A percentile compares a stretch with the other conserved stretches of the same genome.
phyloP scores from a whole-genome alignment of 2,888 invertebrate species.

The Temnothorax unifasciatus region DNA sequence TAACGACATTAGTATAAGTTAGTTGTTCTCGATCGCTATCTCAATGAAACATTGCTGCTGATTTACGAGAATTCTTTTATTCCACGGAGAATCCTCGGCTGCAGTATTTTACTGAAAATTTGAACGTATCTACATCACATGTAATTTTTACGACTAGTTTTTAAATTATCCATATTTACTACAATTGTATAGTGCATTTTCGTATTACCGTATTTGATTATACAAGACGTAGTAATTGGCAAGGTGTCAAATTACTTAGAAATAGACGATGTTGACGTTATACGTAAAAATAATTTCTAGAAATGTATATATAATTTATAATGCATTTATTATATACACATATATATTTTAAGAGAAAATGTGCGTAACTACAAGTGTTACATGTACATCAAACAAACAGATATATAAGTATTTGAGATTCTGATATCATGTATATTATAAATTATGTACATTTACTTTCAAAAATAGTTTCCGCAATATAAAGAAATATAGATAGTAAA shows the following conservation, averaged over 20 bases:
- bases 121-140: not conserved
- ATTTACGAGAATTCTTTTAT: not conserved
- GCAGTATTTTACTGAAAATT: not conserved
- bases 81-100: not conserved
- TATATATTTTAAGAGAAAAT: not conserved
- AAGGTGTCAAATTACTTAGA: conserved; percentile 10
- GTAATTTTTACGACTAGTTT: conserved; percentile 13
- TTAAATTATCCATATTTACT: not conserved
- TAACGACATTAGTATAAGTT: conserved; percentile 10
- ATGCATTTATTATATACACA: conserved; percentile 11
- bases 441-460: conserved; percentile 25
- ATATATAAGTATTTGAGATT: conserved; percentile 25
- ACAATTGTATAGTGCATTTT: not conserved
- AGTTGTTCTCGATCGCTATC: not conserved
- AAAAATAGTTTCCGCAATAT: not conserved
- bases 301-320: conserved; percentile 15
- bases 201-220: not conserved
- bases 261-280: not conserved
- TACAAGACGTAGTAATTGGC: not conserved
- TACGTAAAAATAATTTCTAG: not conserved
- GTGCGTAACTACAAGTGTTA: not conserved
- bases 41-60: not conserved
- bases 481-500: not conserved
- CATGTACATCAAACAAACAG: conserved; percentile 10
- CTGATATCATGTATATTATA: not conserved